A percentile compares a stretch with the other conserved stretches of the same genome.
Conservation (phyloP, 2,888 invertebrate species). For the Apantesis nais region DNA sequence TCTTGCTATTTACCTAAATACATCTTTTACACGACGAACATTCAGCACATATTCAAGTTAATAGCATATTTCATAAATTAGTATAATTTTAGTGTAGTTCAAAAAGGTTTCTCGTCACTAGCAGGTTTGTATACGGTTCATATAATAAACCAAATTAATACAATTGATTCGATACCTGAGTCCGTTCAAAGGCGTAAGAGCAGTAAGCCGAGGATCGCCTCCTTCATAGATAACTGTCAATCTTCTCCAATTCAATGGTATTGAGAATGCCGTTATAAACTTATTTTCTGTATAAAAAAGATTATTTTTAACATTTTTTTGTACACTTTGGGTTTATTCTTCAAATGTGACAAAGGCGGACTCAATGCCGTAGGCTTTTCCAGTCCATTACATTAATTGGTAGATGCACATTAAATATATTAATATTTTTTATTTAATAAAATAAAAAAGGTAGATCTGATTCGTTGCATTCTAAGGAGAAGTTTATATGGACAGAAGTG, state of each 20-base stretch:
- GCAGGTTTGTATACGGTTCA: too few species aligned
- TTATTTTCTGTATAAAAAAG: constrained; percentile 36
- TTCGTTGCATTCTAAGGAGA: too few species aligned
- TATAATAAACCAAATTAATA: too few species aligned
- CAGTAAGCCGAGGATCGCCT: constrained; percentile 26
- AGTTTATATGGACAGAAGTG: too few species aligned
- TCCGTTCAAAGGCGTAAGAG: constrained; percentile 30
- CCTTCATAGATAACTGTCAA: constrained; percentile 23
- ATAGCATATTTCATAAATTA: too few species aligned
- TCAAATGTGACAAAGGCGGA: too few species aligned
- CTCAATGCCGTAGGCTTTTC: too few species aligned
- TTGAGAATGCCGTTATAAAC: constrained; percentile 36
- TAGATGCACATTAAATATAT: too few species aligned
- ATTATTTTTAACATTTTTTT: not conserved
- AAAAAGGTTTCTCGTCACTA: not conserved
- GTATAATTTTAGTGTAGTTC: not conserved
- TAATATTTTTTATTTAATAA: too few species aligned
- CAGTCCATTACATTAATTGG: too few species aligned
- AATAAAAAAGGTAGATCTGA: too few species aligned
- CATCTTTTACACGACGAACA: not conserved
- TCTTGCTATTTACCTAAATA: not conserved
- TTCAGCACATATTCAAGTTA: too few species aligned
- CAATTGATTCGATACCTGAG: constrained; percentile 20
- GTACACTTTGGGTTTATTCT: not conserved
- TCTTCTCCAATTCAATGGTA: constrained; percentile 36